Evolutionary conservation across 2,888 invertebrate genomes (phyloP), one percentile per base, ranked within the genome.

Genomic region (Serrognathus titanus): DNA sequence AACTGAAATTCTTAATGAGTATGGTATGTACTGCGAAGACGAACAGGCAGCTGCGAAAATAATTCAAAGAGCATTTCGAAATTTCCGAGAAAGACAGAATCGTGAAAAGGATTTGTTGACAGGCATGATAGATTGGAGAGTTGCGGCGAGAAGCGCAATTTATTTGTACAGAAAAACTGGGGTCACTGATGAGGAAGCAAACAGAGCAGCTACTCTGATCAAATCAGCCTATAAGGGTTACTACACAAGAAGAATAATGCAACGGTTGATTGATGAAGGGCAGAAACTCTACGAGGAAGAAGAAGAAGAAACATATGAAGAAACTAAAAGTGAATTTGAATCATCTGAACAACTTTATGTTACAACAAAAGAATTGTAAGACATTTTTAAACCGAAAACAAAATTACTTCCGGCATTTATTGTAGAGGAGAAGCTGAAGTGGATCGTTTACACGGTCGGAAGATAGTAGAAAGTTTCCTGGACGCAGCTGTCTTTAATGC

Each of bases 201-300:
- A 74, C 46, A 63, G 75, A 45, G 78, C 77, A 6, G 77, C 77
- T 5, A 75, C 73, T 8, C 57, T 78, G 13, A 78, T 78, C 38
- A 75, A 78, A 66, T 74, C 76, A 24, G 77, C 78, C 9, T 78
- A 78, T 53, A 76, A 74, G 66, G 77, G 77, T 1, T 78, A 78
- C 51, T 78, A 77, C 54, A 76, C 77, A 0, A 64, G 77, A 36
- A 67, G 69, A 37, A 52, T 72, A 5, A 69, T 75, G 62, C 68
- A 65, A 48, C 56, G 66, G 51, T 51, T 73, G n/a, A 48, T 62
- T n/a, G 57, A 61, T 40, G 58, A 65, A 46, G 58, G 60, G 4
- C 51, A 45, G 20, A 40, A 24, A 20, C 8, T 57, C 6, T 58
- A 57, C 47, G 53, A 13, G n/a, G 57, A 58, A 24, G 41, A 50